Percentiles rank a stretch among this genome's conserved stretches.
phyloP scores from a whole-genome alignment of 2,113 vertebrate species.

The Synchiropus splendidus region DNA sequence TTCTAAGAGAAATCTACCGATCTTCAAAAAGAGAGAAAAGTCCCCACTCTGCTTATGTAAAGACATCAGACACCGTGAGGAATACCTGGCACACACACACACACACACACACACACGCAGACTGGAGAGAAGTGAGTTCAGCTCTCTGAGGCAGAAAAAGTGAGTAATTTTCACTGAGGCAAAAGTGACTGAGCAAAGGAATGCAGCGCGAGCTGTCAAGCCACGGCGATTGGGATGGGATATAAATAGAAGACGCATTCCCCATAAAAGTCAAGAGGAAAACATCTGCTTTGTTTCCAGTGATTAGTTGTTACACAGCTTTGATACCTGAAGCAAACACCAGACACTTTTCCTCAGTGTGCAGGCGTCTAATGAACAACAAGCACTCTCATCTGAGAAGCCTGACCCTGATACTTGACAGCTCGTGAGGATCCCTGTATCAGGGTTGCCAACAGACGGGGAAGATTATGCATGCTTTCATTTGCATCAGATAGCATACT shows the following conservation, averaged over 20 bases:
- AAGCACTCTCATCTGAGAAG: conserved; percentile 38
- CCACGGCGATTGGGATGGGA: conserved; percentile 36
- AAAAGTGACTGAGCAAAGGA: too few relatives aligned
- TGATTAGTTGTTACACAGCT: conserved; percentile 29
- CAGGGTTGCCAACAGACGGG: conserved; percentile 6
- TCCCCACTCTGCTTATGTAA: too few relatives aligned
- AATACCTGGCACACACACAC: too few relatives aligned
- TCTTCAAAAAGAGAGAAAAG: too few relatives aligned
- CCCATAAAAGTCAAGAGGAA: conserved; percentile 62
- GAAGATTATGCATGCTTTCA: conserved; percentile 4
- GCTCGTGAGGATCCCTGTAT: conserved; percentile 38
- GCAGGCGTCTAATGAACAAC: conserved; percentile 40
- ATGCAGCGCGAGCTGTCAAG: conserved; percentile 46
- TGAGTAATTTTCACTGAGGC: conserved; percentile 31
- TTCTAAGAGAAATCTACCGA: too few relatives aligned
- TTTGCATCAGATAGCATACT: too few relatives aligned
- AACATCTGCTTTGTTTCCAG: conserved; percentile 58
- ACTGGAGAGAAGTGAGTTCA: too few relatives aligned
- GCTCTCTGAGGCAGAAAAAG: conserved; percentile 12
- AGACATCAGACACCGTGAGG: too few relatives aligned
- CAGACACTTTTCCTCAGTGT: conserved; percentile 43
- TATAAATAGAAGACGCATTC: conserved; percentile 63
- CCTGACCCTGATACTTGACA: conserved; percentile 57
- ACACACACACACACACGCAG: too few relatives aligned
- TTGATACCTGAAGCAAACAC: conserved; percentile 51